phyloP scores from a whole-genome alignment of 2,113 vertebrate species.

The Uria lomvia region DNA sequence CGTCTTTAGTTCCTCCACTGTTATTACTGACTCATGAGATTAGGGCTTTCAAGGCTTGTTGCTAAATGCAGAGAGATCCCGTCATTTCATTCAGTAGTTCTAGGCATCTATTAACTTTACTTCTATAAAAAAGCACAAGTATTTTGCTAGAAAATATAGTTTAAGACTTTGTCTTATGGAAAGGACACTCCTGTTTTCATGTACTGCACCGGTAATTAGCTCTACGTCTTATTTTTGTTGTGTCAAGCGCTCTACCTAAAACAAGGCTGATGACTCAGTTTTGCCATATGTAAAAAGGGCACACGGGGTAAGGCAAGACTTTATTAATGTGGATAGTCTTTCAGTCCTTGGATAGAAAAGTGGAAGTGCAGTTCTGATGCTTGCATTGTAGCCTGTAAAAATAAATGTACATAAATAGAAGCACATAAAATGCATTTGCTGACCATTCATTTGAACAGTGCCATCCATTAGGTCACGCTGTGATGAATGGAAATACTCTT shows the following conservation, averaged over 20 bases:
- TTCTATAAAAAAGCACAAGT: not conserved
- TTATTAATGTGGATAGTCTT: not conserved
- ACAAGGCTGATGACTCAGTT: constrained; percentile 30
- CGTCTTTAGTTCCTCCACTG: constrained; percentile 3
- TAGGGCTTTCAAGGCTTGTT: constrained; percentile 31
- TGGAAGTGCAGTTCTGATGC: constrained; percentile 14
- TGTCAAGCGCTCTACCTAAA: not conserved
- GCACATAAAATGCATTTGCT: constrained; percentile 2
- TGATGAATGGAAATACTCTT: constrained; percentile 19
- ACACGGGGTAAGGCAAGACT: not conserved
- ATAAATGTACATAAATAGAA: constrained; percentile 5
- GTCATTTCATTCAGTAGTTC: not conserved
- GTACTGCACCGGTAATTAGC: not conserved
- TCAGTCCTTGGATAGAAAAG: not conserved
- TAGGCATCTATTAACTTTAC: constrained; percentile 7
- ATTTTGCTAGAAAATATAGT: not conserved
- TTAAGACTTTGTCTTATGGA: not conserved
- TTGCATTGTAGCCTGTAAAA: constrained; percentile 45
- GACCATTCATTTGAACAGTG: not conserved
- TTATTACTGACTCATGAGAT: constrained; percentile 52
- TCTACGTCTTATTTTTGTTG: not conserved
- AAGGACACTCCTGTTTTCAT: not conserved
- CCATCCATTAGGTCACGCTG: constrained; percentile 9
- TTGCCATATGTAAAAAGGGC: constrained; percentile 14
- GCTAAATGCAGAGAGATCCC: constrained; percentile 4